Evolutionary conservation across 2,113 vertebrate species (phyloP).

Genomic region (Nothocercus nigrocapillus): DNA sequence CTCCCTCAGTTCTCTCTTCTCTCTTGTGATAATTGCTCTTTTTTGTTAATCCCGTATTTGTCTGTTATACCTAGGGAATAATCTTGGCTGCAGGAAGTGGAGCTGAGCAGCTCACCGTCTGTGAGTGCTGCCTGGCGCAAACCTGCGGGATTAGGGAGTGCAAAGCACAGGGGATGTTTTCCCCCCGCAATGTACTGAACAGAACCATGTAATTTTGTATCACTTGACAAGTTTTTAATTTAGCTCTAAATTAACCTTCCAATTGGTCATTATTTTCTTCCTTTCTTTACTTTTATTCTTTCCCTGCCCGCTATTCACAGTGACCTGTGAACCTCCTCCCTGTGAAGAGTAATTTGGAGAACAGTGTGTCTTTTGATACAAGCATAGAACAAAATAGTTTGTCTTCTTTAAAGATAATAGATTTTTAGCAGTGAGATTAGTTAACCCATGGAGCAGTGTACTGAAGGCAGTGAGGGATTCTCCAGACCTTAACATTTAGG

Average conservation of each 20-base stretch:
- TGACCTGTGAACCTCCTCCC: not conserved
- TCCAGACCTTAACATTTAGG: not conserved
- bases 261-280: not conserved
- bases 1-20: not conserved
- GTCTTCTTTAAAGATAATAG: not conserved
- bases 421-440: not conserved
- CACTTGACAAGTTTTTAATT: not conserved
- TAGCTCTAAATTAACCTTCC: slow-evolving; percentile 16
- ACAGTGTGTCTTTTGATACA: not conserved
- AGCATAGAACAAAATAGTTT: not conserved
- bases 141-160: not conserved
- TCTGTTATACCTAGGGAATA: not conserved
- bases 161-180: not conserved
- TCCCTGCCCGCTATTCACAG: not conserved
- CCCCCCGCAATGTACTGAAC: not conserved
- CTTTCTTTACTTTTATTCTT: not conserved
- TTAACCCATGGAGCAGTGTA: not conserved
- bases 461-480: not conserved
- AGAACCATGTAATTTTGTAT: not conserved
- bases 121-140: not conserved
- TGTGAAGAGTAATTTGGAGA: not conserved
- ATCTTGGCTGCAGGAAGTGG: not conserved
- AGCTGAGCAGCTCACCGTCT: not conserved
- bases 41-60: not conserved
- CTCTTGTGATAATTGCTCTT: not conserved